A percentile compares a stretch with the other conserved stretches of the same genome.
Conservation (phyloP, 2,797 vertebrate species). For the Synaphobranchus kaupii region DNA sequence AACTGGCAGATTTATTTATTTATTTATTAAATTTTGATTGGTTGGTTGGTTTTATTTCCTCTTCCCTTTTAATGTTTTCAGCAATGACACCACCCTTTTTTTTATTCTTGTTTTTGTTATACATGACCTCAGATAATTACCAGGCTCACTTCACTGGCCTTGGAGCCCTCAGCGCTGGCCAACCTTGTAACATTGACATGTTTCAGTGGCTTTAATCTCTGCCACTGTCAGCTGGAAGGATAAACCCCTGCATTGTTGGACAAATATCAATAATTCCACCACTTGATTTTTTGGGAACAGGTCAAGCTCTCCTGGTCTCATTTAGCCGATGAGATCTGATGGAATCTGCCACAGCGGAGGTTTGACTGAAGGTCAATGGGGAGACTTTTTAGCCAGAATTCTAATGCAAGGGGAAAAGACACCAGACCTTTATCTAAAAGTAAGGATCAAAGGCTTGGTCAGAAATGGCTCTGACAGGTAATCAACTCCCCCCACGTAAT, state of each 20-base stretch:
- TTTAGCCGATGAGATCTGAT: conserved; percentile 47
- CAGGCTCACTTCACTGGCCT: neutral
- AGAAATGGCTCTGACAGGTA: conserved; percentile 34
- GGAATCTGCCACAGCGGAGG: conserved; percentile 42
- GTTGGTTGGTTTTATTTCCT: neutral
- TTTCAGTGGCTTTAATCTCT: conserved; percentile 43
- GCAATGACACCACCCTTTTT: neutral
- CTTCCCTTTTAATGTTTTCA: neutral
- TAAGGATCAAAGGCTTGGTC: conserved; percentile 24
- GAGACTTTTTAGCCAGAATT: conserved; percentile 41
- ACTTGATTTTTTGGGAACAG: conserved; percentile 43
- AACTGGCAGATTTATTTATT: neutral
- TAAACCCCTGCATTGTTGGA: conserved; percentile 47
- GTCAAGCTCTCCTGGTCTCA: conserved; percentile 44
- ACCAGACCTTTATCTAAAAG: conserved; percentile 32
- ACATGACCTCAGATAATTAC: conserved; percentile 17
- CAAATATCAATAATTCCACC: conserved; percentile 57
- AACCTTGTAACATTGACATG: conserved; percentile 34
- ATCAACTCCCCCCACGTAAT: conserved; percentile 9
- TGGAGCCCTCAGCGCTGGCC: conserved; percentile 5
- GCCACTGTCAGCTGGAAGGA: conserved; percentile 23
- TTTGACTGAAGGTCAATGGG: conserved; percentile 52
- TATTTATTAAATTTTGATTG: neutral
- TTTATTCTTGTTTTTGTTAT: neutral
- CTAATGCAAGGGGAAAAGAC: conserved; percentile 41